Base-by-base conservation (phyloP, 2,797 vertebrate genomes). In the Coregonus ussuriensis region DNA sequence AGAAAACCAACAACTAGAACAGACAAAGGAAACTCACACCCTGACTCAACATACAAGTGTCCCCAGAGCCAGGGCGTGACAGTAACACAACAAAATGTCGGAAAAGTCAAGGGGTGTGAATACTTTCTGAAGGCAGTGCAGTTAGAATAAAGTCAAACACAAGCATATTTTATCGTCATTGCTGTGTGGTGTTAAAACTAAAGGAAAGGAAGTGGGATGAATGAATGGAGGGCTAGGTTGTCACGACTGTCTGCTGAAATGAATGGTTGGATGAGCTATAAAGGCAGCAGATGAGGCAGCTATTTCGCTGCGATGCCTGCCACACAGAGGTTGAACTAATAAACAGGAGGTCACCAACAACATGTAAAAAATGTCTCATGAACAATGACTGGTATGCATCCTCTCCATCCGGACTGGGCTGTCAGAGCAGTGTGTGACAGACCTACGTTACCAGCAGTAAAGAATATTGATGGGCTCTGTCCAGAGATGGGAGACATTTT, bases 281-380 rank as follows among this genome's bases (percentile, higher is more conserved):
- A 47, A 47, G 41, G 85, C 41, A 47, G 41, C 81, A 89, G 83
- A 81, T 47, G 41, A 47, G 41, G 9, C 9, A 47, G 41, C 41
- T 47, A 3, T 9, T 13, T 2, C 9, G 3, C 11, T 2, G 11
- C 9, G 9, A 9, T 47, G 41, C 41, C 9, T 47, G 41, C 2
- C 41, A 47, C 41, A 47, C 41, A 47, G 9, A 47, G 41, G 41
- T 47, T 47, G 41, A 47, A 47, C 89, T 85, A 90, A 91, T 92
- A 92, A 92, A 92, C 82, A 82, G 67, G 67, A 79, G 87, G 89
- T 93, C 90, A 90, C 83, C 85, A 72, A 85, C 84, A 80, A 81
- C 81, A 82, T 88, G 89, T 89, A 90, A 88, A 92, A 92, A 92
- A 92, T 88, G 85, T 83, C 87, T 79, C 81, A 72, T 80, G 84